Evolutionary conservation across 92 coral and sea anemone species (phyloP).

Genomic region (Paramuricea clavata): DNA sequence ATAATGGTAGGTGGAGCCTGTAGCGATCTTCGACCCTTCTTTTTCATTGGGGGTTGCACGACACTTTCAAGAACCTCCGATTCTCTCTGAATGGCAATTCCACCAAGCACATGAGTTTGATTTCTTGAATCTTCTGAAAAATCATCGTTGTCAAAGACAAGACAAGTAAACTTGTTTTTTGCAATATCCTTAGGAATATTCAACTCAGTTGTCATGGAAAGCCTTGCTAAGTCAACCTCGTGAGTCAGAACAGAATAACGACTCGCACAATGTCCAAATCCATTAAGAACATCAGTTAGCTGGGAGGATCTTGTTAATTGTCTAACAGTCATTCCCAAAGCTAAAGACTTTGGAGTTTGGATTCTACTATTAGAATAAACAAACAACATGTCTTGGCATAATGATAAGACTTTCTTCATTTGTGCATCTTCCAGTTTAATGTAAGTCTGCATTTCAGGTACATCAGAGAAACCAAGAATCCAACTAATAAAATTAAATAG

Average conservation of each 20-base stretch:
- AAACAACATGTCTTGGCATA: conserved; percentile 37
- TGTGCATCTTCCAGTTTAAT: conserved; percentile 8
- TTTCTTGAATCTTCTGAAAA: not conserved
- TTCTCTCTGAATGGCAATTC: conserved; percentile 7
- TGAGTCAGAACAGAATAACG: conserved; percentile 9
- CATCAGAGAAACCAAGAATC: conserved; percentile 23
- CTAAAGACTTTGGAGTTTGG: conserved; percentile 27
- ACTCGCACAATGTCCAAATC: conserved; percentile 20
- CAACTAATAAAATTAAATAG: conserved; percentile 23
- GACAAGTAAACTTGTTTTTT: conserved; percentile 1
- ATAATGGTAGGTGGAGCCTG: not conserved
- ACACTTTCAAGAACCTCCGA: not conserved
- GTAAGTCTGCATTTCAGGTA: not conserved
- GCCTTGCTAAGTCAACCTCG: conserved; percentile 18
- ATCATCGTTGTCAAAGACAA: conserved; percentile 4
- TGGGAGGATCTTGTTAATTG: conserved; percentile 28
- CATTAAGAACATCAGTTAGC: conserved; percentile 13
- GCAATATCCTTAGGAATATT: conserved; percentile 14
- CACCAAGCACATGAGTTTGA: conserved; percentile 1
- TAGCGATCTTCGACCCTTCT: conserved; percentile 2
- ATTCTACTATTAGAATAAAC: conserved; percentile 5
- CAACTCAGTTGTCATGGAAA: not conserved
- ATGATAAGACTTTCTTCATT: conserved; percentile 23
- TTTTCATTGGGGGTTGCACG: not conserved
- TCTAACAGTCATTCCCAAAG: conserved; percentile 19